phyloP scores from a whole-genome alignment of 2,113 vertebrate genomes.

The Neofelis nebulosa region DNA sequence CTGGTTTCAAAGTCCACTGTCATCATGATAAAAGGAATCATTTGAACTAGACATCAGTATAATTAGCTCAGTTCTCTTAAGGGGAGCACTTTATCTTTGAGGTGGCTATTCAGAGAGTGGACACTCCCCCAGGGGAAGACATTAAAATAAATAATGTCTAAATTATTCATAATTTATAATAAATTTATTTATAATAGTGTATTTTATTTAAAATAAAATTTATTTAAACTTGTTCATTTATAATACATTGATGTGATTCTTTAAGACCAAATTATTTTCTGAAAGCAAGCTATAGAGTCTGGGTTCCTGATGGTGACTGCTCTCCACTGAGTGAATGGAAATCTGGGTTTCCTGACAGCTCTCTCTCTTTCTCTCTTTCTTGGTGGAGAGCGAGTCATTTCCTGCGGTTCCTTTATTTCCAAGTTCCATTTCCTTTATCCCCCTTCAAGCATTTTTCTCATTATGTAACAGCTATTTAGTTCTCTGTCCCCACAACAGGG shows the following conservation, averaged over 20 bases:
- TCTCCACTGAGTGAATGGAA: neutral
- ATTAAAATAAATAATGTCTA: neutral
- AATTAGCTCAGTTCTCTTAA: constrained; percentile 68
- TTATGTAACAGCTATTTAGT: neutral
- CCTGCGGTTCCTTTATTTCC: neutral
- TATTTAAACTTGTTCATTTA: too few relatives aligned
- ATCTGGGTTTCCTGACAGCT: neutral
- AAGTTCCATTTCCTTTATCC: neutral
- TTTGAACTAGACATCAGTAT: constrained; percentile 63
- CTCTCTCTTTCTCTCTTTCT: neutral
- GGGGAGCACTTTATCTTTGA: constrained; percentile 18
- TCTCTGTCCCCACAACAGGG: neutral
- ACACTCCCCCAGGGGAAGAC: neutral
- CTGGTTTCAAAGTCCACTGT: neutral
- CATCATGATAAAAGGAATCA: constrained; percentile 37
- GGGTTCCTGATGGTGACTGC: neutral
- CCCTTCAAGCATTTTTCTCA: neutral
- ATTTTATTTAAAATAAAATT: too few relatives aligned
- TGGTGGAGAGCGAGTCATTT: neutral
- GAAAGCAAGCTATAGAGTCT: neutral
- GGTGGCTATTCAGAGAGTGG: neutral
- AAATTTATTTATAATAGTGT: too few relatives aligned
- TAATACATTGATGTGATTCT: neutral
- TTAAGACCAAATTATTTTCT: constrained; percentile 14
- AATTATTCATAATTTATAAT: too few relatives aligned